Base-by-base conservation (phyloP, 2,113 vertebrate genomes). In the Microtus montanus region DNA sequence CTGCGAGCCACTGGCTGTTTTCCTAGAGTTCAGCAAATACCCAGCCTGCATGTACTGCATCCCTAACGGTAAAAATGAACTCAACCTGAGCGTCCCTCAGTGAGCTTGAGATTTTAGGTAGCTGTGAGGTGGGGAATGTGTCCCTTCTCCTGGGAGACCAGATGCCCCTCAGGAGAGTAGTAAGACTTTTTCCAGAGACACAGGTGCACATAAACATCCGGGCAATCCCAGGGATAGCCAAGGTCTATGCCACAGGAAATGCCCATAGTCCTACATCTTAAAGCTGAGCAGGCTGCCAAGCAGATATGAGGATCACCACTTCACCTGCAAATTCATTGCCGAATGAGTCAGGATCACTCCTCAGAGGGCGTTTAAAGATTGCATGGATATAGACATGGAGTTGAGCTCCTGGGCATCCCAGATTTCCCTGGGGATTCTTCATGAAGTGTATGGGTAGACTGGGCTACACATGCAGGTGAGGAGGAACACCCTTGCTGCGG, bases 391-490 rank as follows among this genome's bases (percentile, higher is more conserved):
- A 28, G 19, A 14, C 4, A 4, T 7, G 38, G 33, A 63, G 68
- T 49, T 3, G 7, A 4, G 61, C 33, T 19, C 26, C 0, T 33
- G 35, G 26, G n/a, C 73, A 26, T 9, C 17, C 33, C 61, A 26
- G 28, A 78, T 7, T 49, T 71, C 15, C 10, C 33, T 38, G 3
- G 33, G 47, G 64, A 63, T 52, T 63, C 49, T 33, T 2, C 15
- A 7, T n/a, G 33, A 61, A 58, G 15, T 14, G 4, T n/a, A 4
- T 12, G 5, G 47, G 44, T 17, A 3, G 35, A 4, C 14, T 7
- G 12, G 13, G 44, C 22, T 20, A 10, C 4, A 1, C 12, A 58
- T 26, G 0, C 9, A 28, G 20, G 22, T 0, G 2, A 4, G 19
- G 28, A 7, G 0, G 0, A 38, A 33, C 2, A 26, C 5, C 70